phyloP scores from a whole-genome alignment of 2,113 vertebrate species.

The Nettapus auritus region DNA sequence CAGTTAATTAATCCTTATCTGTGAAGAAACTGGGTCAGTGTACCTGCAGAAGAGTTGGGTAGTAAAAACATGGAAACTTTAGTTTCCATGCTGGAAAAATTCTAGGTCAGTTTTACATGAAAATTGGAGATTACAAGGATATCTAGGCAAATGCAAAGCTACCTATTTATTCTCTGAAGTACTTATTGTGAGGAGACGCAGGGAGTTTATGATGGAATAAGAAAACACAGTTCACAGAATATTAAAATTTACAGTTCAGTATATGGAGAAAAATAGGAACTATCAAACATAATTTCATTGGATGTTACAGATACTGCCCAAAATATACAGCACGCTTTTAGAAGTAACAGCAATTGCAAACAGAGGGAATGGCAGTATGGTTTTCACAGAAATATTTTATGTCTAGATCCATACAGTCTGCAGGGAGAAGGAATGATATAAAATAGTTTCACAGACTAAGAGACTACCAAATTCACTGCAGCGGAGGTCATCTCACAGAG shows the following conservation, averaged over 20 bases:
- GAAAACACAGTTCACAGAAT: neutral
- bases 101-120: neutral
- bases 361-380: neutral
- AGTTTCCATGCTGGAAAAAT: neutral
- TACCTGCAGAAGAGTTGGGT: neutral
- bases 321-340: neutral
- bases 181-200: neutral
- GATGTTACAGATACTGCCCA: neutral
- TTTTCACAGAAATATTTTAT: slow-evolving; percentile 15
- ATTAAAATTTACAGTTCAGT: neutral
- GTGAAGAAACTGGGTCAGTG: neutral
- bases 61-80: neutral
- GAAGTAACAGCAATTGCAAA: neutral
- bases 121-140: neutral
- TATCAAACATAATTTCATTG: slow-evolving; percentile 6
- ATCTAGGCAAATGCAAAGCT: neutral
- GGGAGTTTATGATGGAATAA: neutral
- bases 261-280: neutral
- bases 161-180: neutral
- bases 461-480: neutral
- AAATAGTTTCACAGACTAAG: slow-evolving; percentile 18
- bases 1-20: neutral
- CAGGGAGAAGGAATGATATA: slow-evolving; percentile 11
- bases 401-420: neutral
- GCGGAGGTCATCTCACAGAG: slow-evolving; percentile 19